These are phyloP conservation scores for Holocentrus rufus DNA, from an alignment of 2,797 vertebrate species.

Conservation along the genomic window DNA sequence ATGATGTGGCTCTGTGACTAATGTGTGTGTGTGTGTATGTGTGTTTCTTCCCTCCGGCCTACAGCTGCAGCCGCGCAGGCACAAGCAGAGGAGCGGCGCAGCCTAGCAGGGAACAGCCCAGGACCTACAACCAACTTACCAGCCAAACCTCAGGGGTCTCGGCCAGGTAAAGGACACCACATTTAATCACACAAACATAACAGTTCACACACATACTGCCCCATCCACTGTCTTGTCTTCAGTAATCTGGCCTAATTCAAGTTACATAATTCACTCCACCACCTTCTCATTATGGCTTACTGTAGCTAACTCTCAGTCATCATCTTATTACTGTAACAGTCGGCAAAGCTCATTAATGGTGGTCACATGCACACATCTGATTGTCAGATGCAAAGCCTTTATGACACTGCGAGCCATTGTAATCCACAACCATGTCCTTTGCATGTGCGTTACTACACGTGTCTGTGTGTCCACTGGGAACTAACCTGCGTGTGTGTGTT, in stretches of 20 bases:
- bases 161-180: conserved; percentile 85
- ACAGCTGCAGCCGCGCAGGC: conserved; percentile 92
- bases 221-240: conserved; percentile 29
- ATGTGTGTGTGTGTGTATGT: conserved; percentile 19
- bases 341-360: conserved; percentile 69
- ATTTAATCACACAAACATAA: conserved; percentile 40
- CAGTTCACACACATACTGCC: conserved; percentile 39
- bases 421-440: conserved; percentile 37
- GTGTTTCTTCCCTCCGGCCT: conserved; percentile 43
- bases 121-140: conserved; percentile 68
- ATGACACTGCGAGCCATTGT: conserved; percentile 20
- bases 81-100: conserved; percentile 91
- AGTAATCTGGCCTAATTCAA: conserved; percentile 50
- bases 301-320: conserved; percentile 57
- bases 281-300: conserved; percentile 50
- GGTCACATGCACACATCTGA: conserved; percentile 62
- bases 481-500: conserved; percentile 45
- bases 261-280: conserved; percentile 56
- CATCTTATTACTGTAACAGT: conserved; percentile 65
- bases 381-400: conserved; percentile 55
- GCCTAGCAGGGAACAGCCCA: conserved; percentile 81
- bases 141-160: conserved; percentile 82
- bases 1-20: conserved; percentile 4
- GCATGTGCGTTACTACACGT: conserved; percentile 16
- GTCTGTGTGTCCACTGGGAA: conserved; percentile 33